phyloP scores from a whole-genome alignment of 2,888 invertebrate species.

The Timema cristinae region DNA sequence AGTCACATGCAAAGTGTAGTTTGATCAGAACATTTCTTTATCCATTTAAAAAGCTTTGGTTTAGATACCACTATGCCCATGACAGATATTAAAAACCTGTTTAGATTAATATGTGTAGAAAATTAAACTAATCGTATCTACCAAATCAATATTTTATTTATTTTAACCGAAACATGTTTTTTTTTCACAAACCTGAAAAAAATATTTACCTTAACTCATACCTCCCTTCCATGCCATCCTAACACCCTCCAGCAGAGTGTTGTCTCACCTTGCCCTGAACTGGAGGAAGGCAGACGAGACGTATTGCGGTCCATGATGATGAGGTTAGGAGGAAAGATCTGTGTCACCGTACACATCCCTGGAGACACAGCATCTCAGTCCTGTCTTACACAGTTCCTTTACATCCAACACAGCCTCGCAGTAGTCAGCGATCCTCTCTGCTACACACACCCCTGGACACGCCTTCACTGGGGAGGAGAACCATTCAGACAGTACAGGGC shows the following conservation, averaged over 20 bases:
- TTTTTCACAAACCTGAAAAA: conserved; percentile 22
- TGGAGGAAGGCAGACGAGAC: conserved; percentile 32
- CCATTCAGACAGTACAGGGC: too few relatives aligned
- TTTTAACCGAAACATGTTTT: conserved; percentile 31
- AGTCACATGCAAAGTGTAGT: too few relatives aligned
- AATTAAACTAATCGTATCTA: background rate
- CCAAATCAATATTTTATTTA: background rate
- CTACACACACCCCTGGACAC: conserved; percentile 82
- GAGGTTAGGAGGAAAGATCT: conserved; percentile 60
- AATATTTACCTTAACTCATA: too few relatives aligned
- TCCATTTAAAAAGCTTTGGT: too few relatives aligned
- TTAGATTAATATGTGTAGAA: too few relatives aligned
- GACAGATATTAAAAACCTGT: too few relatives aligned
- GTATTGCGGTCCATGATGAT: conserved; percentile 63
- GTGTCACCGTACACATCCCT: conserved; percentile 68
- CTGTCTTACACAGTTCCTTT: conserved; percentile 66
- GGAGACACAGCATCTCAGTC: conserved; percentile 77
- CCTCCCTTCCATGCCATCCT: too few relatives aligned
- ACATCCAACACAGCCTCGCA: conserved; percentile 80
- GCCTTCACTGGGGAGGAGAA: conserved; percentile 24
- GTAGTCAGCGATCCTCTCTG: conserved; percentile 74
- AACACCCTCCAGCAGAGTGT: too few relatives aligned
- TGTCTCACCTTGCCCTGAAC: conserved; percentile 20
- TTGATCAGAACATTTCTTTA: too few relatives aligned
- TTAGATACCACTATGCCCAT: too few relatives aligned